Base-by-base conservation (phyloP, 2,797 vertebrate genomes). In the Myotis daubentonii region DNA sequence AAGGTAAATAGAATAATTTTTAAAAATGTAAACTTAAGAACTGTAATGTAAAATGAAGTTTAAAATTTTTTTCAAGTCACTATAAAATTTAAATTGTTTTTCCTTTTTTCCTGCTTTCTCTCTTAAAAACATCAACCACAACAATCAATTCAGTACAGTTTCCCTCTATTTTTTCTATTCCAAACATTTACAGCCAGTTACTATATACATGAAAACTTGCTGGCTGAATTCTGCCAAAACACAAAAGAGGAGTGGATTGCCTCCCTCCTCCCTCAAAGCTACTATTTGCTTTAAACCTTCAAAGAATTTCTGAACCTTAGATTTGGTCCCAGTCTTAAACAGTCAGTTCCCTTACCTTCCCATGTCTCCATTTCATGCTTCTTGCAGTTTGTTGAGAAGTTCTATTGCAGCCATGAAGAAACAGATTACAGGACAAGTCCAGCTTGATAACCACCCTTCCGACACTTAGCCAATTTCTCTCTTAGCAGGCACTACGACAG, bases 291-390 rank as follows among this genome's bases (percentile, higher is more conserved):
- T 60, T 76, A 95, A 95, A 83, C 71, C 86, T 79, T 91, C 83
- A 87, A 93, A 93, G 81, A 94, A 94, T 74, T 75, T 92, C 66
- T 81, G 94, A 95, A 71, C 33, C 84, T 74, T 49, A 82, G 78
- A 76, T 85, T 49, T 88, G 55, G 17, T 30, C 36, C 47, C 60
- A 17, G 70, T 47, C 44, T 78, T 25, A 60, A 95, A 74, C 33
- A 88, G 81, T 60, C 11, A 94, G 74, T 28, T 93, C 44, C 79
- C 98, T 98, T 99, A 99, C 99, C 99, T 99, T 99, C 99, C 99
- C 99, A 99, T 98, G 99, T 98, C 98, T 99, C 99, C 99, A 99
- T 99, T 98, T 99, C 99, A 99, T 99, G 98, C 99, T 99, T 99
- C 98, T 98, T 96, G 96, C 96, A 98, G 97, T 98, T 97, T 97